A percentile compares a stretch with the other conserved stretches of the same genome.
phyloP scores from a whole-genome alignment of 92 coral and sea anemone species.

The Phymanthus crucifer region DNA sequence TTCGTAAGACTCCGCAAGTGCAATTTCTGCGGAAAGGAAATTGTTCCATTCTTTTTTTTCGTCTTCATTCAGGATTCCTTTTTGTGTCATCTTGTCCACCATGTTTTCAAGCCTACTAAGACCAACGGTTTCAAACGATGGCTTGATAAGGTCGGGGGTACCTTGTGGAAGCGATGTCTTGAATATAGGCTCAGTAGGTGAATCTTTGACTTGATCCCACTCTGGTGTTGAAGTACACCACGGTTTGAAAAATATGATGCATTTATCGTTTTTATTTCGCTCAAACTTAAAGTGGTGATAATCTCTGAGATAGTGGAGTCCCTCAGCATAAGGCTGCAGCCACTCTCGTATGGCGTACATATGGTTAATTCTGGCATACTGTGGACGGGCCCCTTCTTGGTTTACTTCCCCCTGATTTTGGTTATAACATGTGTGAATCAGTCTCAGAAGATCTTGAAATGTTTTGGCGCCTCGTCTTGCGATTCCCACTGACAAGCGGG shows the following conservation, averaged over 20 bases:
- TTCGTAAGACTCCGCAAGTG: conserved; percentile 3
- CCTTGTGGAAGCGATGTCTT: conserved; percentile 10
- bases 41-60: conserved; percentile 39
- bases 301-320: conserved; percentile 32
- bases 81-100: conserved; percentile 42
- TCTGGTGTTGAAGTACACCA: conserved; percentile 19
- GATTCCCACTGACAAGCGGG: conserved; percentile 51
- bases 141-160: conserved; percentile 36
- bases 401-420: conserved; percentile 53
- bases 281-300: conserved; percentile 48
- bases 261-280: conserved; percentile 33
- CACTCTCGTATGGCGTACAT: conserved; percentile 59
- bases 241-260: conserved; percentile 18
- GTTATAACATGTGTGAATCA: conserved; percentile 44
- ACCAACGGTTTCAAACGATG: conserved; percentile 38
- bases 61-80: conserved; percentile 33
- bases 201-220: not conserved
- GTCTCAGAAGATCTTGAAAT: conserved; percentile 46
- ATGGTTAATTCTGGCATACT: conserved; percentile 41
- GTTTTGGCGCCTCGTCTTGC: conserved; percentile 58
- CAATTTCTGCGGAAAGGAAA: conserved; percentile 25
- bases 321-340: conserved; percentile 47
- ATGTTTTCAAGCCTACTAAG: conserved; percentile 23
- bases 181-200: conserved; percentile 7
- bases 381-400: conserved; percentile 52